These are phyloP conservation scores for Cyrtorhinus lividipennis DNA, from an alignment of 1,140 invertebrate genomes.

Conservation along the genomic window DNA sequence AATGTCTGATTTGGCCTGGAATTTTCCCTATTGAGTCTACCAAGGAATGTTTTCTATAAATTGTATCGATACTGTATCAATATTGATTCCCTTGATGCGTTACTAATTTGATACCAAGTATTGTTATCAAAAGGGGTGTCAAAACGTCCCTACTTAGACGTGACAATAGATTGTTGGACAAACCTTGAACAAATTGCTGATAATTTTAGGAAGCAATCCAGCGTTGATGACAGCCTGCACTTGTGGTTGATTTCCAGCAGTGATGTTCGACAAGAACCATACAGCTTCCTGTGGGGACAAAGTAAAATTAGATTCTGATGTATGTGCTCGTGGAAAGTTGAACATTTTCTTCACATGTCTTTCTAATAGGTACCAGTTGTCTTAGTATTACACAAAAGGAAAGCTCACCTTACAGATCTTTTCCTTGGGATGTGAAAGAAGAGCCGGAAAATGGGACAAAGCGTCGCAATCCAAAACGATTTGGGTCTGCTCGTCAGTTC, in stretches of 20 bases:
- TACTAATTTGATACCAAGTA: no score
- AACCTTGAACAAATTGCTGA: constrained; percentile 71
- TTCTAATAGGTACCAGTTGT: no score
- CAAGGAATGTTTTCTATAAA: no score
- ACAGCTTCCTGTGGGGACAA: constrained; percentile 63
- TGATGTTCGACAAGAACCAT: constrained; percentile 98
- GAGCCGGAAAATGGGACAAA: constrained; percentile 74
- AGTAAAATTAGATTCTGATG: constrained; percentile 12
- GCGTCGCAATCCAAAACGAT: constrained; percentile 85
- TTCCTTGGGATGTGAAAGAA: constrained; percentile 78
- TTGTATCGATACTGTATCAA: no score
- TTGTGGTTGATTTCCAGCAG: constrained; percentile 92
- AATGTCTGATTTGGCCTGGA: no score
- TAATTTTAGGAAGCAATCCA: constrained; percentile 85
- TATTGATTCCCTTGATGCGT: no score
- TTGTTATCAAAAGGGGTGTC: no score
- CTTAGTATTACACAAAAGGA: background rate
- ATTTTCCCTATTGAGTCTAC: no score
- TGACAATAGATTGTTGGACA: constrained; percentile 24
- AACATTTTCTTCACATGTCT: no score
- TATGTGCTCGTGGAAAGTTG: no score
- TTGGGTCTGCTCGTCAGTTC: constrained; percentile 97
- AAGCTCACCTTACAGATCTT: constrained; percentile 49
- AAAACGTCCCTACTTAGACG: no score
- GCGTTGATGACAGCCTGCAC: constrained; percentile 96